Conservation (phyloP, 2,797 vertebrate genomes). For the Cottoperca gobio region DNA sequence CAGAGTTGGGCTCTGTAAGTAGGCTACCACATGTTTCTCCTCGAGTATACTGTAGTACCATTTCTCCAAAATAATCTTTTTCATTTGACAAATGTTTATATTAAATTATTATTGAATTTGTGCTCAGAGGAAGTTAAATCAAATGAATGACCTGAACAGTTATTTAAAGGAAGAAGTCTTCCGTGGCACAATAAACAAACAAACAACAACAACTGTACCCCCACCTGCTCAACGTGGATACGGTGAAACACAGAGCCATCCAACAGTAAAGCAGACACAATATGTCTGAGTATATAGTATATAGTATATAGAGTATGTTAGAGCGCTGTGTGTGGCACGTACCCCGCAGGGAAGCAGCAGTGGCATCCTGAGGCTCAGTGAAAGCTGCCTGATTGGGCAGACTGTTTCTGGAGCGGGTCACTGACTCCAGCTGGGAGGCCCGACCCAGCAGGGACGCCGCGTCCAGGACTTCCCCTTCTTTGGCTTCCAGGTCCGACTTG, state of each 20-base stretch:
- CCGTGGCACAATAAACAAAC: too few species aligned
- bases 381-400: conserved; percentile 94
- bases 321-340: conserved; percentile 56
- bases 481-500: conserved; percentile 99
- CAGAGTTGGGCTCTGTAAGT: too few species aligned
- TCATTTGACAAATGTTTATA: too few species aligned
- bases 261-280: conserved; percentile 22
- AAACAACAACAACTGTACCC: too few species aligned
- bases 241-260: conserved; percentile 25
- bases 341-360: conserved; percentile 87
- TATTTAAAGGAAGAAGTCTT: too few species aligned
- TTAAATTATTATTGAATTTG: too few species aligned
- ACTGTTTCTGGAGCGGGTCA: conserved; percentile 98
- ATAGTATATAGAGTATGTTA: conserved; percentile 27
- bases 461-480: conserved; percentile 99
- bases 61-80: too few species aligned
- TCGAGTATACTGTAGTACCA: too few species aligned
- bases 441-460: conserved; percentile 95
- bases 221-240: too few species aligned
- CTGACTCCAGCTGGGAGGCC: conserved; percentile 97
- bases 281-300: background rate
- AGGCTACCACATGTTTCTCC: too few species aligned
- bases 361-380: conserved; percentile 91
- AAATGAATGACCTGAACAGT: too few species aligned
- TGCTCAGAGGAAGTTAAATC: too few species aligned